Evolutionary conservation across 2,888 invertebrate species (phyloP), one percentile per base, ranked within the genome.

Genomic region (Pollenia labialis): DNA sequence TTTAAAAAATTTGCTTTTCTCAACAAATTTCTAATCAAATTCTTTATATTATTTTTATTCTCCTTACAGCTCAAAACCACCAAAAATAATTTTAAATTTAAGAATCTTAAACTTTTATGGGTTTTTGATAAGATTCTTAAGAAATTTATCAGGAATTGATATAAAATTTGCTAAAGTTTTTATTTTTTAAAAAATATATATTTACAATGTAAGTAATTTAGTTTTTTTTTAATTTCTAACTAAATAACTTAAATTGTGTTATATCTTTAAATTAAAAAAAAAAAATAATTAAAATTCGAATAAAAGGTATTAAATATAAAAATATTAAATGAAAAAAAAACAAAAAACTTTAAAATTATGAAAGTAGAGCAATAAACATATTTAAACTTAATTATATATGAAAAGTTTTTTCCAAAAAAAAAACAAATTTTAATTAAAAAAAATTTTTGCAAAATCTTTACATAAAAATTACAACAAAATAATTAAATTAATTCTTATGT

Each of bases 101-200:
- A 16, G 4, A 16, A 14, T 46, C 42, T 44, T 23, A 48, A 18
- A 40, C n/a, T 42, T 42, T 42, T 18, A 32, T 32, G 4, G 48
- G 48, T 50, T 60, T 60, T 80, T 44, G 6, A 44, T 64, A 52
- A 50, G 14, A 18, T 16, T 40, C 62, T 52, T 14, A 18, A 50
- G 66, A 52, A 40, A 68, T 44, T 46, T 72, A 50, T 74, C 66
- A 74, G 85, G 82, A 82, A 85, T 85, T 85, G 72, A 79, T 64
- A 64, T 18, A 75, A 71, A 40, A 58, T 64, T 81, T 85, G 68
- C 40, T 80, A 54, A 74, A 74, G 62, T 75, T 68, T 81, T 44
- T 75, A 72, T 80, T 71, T 62, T 60, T 32, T 71, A 48, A 32
- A 58, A 60, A 40, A 42, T 50, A 50, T 50, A 4, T 44, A 62